Conservation (phyloP, 2,113 vertebrate genomes). For the Phodopus roborovskii region DNA sequence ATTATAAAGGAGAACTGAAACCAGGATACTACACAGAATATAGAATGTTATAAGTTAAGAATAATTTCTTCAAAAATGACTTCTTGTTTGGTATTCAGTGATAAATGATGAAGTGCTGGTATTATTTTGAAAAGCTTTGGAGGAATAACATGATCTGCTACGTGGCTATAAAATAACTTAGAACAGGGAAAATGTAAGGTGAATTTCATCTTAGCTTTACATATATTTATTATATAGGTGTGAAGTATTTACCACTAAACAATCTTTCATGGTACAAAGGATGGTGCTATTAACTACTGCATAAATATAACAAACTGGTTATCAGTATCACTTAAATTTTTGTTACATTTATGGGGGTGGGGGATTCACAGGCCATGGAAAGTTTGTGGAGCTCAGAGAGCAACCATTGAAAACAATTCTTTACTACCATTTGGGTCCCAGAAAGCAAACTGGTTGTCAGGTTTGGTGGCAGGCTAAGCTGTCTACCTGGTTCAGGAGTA, state of each 20-base stretch:
- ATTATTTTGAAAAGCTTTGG: neutral
- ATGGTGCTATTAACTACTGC: neutral
- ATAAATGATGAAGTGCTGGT: neutral
- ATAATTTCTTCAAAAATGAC: neutral
- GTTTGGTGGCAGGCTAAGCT: neutral
- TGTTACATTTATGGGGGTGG: neutral
- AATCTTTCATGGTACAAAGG: neutral
- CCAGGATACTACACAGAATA: too few species aligned
- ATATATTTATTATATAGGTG: neutral
- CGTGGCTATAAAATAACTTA: neutral
- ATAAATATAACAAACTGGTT: neutral
- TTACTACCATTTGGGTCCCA: neutral
- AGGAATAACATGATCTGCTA: neutral
- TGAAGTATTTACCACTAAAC: neutral
- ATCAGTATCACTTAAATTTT: neutral
- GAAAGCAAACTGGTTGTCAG: neutral
- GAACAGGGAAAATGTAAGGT: neutral
- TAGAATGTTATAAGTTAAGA: neutral
- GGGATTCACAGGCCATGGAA: neutral
- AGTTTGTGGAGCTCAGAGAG: neutral
- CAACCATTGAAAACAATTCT: neutral
- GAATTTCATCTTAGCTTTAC: slow-evolving; percentile 40
- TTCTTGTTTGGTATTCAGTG: neutral
- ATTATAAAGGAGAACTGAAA: neutral
- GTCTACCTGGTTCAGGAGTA: neutral